phyloP scores from a whole-genome alignment of 2,113 vertebrate species.

The human (Homo sapiens) region DNA sequence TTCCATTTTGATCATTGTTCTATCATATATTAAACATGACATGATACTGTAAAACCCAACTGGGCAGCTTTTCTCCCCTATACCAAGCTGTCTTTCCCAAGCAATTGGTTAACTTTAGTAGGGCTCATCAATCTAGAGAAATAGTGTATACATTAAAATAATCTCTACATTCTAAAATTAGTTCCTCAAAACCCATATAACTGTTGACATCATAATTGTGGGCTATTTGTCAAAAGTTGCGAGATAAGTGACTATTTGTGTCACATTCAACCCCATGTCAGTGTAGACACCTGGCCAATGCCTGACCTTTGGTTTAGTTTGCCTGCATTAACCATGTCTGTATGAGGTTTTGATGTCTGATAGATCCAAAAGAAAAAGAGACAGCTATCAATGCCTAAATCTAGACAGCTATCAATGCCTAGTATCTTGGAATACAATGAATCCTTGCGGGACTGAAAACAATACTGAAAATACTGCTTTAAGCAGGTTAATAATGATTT shows the following conservation, averaged over 20 bases:
- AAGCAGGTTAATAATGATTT: background rate
- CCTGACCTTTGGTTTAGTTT: background rate
- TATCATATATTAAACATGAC: background rate
- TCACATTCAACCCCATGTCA: background rate
- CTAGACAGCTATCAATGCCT: background rate
- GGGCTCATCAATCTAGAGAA: background rate
- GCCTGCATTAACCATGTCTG: background rate
- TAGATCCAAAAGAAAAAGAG: background rate
- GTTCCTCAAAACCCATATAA: background rate
- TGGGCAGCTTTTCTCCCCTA: background rate
- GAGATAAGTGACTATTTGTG: background rate
- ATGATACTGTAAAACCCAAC: background rate
- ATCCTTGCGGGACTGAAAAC: background rate
- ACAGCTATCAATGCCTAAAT: background rate
- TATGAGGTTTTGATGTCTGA: background rate
- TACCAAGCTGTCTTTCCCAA: background rate
- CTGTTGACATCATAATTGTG: background rate
- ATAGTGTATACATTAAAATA: background rate
- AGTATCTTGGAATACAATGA: background rate
- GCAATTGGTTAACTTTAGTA: background rate
- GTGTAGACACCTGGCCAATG: background rate
- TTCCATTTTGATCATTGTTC: background rate
- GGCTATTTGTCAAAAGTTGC: background rate
- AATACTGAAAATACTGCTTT: background rate
- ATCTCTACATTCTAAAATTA: background rate